Evolutionary conservation across 1,140 invertebrate genomes (phyloP).

Genomic region (Camponotus pennsylvanicus): DNA sequence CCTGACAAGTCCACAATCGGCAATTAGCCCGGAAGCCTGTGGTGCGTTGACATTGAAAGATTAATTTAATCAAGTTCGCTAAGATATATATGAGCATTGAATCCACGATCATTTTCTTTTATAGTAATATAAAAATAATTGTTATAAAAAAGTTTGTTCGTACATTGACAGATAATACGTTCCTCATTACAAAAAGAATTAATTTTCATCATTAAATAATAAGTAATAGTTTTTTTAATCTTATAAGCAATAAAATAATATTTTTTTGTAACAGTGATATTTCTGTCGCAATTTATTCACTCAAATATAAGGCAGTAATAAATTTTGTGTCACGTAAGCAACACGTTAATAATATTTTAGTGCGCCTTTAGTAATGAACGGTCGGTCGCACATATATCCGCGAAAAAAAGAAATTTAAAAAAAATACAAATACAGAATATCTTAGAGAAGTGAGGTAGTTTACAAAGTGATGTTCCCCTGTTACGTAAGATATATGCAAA

Average conservation of each 20-base stretch:
- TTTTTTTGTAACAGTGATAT: slow-evolving; percentile 4
- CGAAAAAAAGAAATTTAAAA: slow-evolving; percentile 33
- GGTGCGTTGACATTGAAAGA: background rate
- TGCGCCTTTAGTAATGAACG: background rate
- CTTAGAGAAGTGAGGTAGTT: slow-evolving; percentile 30
- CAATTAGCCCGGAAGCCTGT: slow-evolving; percentile 30
- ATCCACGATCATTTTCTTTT: background rate
- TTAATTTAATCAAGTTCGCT: slow-evolving; percentile 28
- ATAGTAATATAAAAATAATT: background rate
- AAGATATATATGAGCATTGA: background rate
- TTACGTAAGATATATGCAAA: slow-evolving; percentile 53
- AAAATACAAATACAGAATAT: slow-evolving; percentile 34
- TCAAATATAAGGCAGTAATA: background rate
- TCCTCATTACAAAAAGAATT: slow-evolving; percentile 5
- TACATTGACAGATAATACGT: background rate
- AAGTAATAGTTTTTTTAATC: slow-evolving; percentile 20
- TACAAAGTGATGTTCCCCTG: slow-evolving; percentile 36
- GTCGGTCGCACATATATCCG: background rate
- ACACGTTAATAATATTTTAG: background rate
- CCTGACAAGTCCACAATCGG: slow-evolving; percentile 11
- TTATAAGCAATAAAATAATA: slow-evolving; percentile 4
- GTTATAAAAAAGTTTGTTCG: background rate
- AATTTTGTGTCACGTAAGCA: slow-evolving; percentile 14
- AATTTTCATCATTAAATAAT: slow-evolving; percentile 8
- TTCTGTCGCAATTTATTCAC: slow-evolving; percentile 25